Evolutionary conservation across 2,888 invertebrate species (phyloP).

Genomic region (Dioctria linearis): DNA sequence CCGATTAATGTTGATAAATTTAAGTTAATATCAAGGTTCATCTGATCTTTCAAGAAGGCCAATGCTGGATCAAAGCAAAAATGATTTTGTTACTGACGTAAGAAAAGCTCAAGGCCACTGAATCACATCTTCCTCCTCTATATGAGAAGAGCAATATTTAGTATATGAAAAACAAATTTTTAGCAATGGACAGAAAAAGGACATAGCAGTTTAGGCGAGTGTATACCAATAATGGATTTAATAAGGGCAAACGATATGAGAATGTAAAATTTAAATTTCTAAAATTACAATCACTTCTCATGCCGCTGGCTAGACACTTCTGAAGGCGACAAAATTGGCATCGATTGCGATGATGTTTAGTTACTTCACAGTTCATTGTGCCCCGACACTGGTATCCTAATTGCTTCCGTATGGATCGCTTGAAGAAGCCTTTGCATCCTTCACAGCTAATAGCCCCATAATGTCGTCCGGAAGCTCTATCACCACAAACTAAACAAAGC

Average conservation of each 20-base stretch:
- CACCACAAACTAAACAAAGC: constrained; percentile 95
- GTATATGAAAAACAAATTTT: constrained; percentile 6
- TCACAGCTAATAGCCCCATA: constrained; percentile 93
- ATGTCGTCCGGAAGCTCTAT: constrained; percentile 94
- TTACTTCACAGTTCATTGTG: constrained; percentile 96
- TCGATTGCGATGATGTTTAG: constrained; percentile 97
- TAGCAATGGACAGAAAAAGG: constrained; percentile 13
- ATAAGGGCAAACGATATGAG: neutral
- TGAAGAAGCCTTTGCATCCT: constrained; percentile 99
- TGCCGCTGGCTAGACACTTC: constrained; percentile 97
- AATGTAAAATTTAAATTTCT: constrained; percentile 66
- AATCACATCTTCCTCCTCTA: neutral
- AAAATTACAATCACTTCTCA: constrained; percentile 97
- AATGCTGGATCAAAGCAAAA: too few relatives aligned
- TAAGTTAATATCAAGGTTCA: too few relatives aligned
- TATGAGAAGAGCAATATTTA: neutral
- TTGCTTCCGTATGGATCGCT: constrained; percentile 96
- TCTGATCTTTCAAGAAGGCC: too few relatives aligned
- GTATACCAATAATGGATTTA: neutral
- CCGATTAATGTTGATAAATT: too few relatives aligned
- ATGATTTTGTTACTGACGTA: too few relatives aligned
- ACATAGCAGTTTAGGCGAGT: neutral
- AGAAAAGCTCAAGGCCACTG: neutral
- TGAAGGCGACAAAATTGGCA: constrained; percentile 99
- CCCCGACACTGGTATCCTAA: constrained; percentile 97